These are phyloP conservation scores for Nyctalus aviator DNA, from an alignment of 2,797 vertebrate genomes.

Conservation along the genomic window DNA sequence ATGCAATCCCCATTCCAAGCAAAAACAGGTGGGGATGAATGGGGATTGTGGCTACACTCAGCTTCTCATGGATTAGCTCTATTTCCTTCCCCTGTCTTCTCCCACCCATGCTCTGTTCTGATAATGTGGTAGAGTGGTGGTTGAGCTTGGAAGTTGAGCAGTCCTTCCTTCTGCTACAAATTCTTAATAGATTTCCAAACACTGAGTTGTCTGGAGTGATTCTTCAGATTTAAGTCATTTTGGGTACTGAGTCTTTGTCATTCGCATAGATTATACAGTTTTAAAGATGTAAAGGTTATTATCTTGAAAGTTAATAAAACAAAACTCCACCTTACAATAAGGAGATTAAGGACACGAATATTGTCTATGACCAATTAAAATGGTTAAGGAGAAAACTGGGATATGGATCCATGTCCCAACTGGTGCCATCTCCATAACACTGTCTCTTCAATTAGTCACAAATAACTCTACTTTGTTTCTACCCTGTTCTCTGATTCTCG, in stretches of 20 bases:
- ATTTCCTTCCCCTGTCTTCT: not conserved
- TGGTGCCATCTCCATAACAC: not conserved
- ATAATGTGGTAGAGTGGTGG: no score
- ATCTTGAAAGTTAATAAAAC: slow-evolving; percentile 3
- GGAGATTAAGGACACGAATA: not conserved
- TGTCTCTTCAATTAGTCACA: not conserved
- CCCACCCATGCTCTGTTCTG: not conserved
- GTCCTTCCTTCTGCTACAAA: not conserved
- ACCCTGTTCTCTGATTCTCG: not conserved
- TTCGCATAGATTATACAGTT: not conserved
- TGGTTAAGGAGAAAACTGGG: not conserved
- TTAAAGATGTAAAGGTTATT: not conserved
- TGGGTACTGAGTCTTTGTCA: not conserved
- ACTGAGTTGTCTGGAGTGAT: not conserved
- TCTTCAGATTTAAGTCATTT: not conserved
- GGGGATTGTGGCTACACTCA: not conserved
- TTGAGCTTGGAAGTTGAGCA: not conserved
- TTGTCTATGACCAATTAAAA: not conserved
- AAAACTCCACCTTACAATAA: not conserved
- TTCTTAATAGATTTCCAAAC: not conserved
- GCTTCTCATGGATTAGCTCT: not conserved
- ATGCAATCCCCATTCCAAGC: slow-evolving; percentile 3
- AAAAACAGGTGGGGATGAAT: not conserved
- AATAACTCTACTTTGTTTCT: slow-evolving; percentile 26
- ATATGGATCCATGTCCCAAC: not conserved